Evolutionary conservation across 1,140 invertebrate species (phyloP).

Genomic region (Platyscapa corneri): DNA sequence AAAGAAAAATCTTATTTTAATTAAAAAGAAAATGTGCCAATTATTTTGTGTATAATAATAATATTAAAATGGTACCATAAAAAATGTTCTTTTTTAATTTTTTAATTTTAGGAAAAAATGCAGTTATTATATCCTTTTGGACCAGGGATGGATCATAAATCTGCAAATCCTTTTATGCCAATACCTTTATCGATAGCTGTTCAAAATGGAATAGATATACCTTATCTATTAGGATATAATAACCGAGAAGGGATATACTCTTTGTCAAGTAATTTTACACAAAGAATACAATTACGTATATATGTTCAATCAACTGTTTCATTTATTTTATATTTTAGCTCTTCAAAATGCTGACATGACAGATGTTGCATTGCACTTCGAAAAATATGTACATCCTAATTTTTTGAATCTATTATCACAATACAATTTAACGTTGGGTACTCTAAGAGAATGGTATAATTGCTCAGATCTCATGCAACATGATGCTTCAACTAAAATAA

Average conservation of each 20-base stretch:
- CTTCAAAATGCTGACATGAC: slow-evolving; percentile 8
- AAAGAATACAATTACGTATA: neutral
- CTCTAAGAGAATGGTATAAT: slow-evolving; percentile 61
- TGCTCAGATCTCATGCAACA: slow-evolving; percentile 62
- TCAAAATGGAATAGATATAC: slow-evolving; percentile 74
- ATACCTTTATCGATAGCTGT: slow-evolving; percentile 60
- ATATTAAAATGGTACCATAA: too few species aligned
- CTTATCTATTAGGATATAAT: slow-evolving; percentile 78
- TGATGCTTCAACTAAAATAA: slow-evolving; percentile 61
- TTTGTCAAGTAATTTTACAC: slow-evolving; percentile 58
- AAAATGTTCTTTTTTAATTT: neutral
- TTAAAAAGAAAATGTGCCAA: too few species aligned
- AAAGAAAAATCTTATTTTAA: too few species aligned
- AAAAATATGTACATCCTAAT: slow-evolving; percentile 38
- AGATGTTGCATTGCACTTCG: slow-evolving; percentile 38
- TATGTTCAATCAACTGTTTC: neutral
- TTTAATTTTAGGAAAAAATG: slow-evolving; percentile 56
- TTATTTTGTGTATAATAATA: too few species aligned
- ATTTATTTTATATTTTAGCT: neutral
- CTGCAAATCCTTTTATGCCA: slow-evolving; percentile 69
- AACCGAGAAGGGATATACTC: slow-evolving; percentile 75
- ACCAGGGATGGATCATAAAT: slow-evolving; percentile 62
- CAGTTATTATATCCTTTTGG: slow-evolving; percentile 54
- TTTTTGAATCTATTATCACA: slow-evolving; percentile 26
- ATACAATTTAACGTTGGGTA: slow-evolving; percentile 43